phyloP scores from a whole-genome alignment of 2,888 invertebrate species.

The Salpingus planirostris region DNA sequence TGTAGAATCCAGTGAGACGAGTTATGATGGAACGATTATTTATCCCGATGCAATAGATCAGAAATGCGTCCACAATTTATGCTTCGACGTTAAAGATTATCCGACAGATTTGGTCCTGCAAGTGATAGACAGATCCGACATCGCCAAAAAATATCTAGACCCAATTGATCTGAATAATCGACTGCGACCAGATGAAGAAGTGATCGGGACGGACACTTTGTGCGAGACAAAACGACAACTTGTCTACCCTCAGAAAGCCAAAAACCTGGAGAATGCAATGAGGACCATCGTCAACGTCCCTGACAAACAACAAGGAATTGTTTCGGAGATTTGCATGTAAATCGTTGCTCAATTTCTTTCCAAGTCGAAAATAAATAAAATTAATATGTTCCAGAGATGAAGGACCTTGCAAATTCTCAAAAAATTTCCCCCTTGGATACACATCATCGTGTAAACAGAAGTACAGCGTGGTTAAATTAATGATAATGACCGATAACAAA shows the following conservation, averaged over 20 bases:
- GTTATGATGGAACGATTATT: conserved; percentile 3
- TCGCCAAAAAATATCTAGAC: conserved; percentile 19
- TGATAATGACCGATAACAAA: conserved; percentile 22
- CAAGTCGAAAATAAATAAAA: conserved; percentile 5
- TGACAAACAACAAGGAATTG: conserved; percentile 57
- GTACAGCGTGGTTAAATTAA: conserved; percentile 31
- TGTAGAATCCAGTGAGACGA: conserved; percentile 2
- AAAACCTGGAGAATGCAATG: conserved; percentile 51
- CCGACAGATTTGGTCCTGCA: conserved; percentile 34
- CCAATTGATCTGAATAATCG: conserved; percentile 11
- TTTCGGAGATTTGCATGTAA: conserved; percentile 63
- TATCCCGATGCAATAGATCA: conserved; percentile 5
- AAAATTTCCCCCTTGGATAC: conserved; percentile 43
- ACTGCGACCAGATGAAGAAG: conserved; percentile 19
- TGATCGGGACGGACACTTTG: too few species aligned
- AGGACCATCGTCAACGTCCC: conserved; percentile 57
- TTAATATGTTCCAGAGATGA: conserved; percentile 17
- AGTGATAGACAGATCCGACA: conserved; percentile 17
- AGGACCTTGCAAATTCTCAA: conserved; percentile 20
- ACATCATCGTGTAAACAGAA: conserved; percentile 52
- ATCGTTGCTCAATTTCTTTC: conserved; percentile 1
- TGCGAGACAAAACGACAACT: conserved; percentile 40
- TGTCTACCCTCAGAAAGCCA: conserved; percentile 51
- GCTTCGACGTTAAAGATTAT: conserved; percentile 41
- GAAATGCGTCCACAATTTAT: conserved; percentile 27